These are phyloP conservation scores for Deroplatys truncata DNA, from an alignment of 2,888 invertebrate genomes.

Conservation along the genomic window DNA sequence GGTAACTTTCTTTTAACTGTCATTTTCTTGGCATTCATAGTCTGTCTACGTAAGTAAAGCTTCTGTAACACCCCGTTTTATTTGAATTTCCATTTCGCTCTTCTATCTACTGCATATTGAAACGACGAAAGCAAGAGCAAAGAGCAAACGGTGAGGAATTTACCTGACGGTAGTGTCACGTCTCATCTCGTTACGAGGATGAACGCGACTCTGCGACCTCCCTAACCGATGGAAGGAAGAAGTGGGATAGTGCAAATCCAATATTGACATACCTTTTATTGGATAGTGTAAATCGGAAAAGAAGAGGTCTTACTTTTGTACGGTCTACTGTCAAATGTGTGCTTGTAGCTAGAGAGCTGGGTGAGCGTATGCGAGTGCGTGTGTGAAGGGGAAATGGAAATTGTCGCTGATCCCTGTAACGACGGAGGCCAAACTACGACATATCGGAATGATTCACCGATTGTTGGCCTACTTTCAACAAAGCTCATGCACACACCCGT, in stretches of 20 bases:
- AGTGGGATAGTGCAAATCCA: not conserved
- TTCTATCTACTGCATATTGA: not conserved
- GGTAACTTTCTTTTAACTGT: too few relatives aligned
- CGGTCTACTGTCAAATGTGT: not conserved
- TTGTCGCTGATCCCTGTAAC: not conserved
- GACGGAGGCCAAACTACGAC: not conserved
- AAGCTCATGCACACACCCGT: too few relatives aligned
- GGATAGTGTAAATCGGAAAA: not conserved
- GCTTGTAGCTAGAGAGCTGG: not conserved
- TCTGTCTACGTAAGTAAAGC: too few relatives aligned
- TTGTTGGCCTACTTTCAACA: too few relatives aligned
- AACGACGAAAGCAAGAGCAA: not conserved
- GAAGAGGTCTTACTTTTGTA: not conserved
- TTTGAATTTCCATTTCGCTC: not conserved
- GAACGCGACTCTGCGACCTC: not conserved
- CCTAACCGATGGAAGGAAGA: not conserved
- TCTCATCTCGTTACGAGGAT: not conserved
- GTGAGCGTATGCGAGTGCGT: not conserved
- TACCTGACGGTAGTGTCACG: not conserved
- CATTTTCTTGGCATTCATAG: too few relatives aligned
- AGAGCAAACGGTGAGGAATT: not conserved
- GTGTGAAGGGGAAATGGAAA: not conserved
- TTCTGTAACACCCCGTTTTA: too few relatives aligned
- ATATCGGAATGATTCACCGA: not conserved
- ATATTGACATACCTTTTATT: not conserved